A percentile compares a stretch with the other conserved stretches of the same genome.
Conservation (phyloP, 92 coral and sea anemone species). For the Epizoanthus scotinus region DNA sequence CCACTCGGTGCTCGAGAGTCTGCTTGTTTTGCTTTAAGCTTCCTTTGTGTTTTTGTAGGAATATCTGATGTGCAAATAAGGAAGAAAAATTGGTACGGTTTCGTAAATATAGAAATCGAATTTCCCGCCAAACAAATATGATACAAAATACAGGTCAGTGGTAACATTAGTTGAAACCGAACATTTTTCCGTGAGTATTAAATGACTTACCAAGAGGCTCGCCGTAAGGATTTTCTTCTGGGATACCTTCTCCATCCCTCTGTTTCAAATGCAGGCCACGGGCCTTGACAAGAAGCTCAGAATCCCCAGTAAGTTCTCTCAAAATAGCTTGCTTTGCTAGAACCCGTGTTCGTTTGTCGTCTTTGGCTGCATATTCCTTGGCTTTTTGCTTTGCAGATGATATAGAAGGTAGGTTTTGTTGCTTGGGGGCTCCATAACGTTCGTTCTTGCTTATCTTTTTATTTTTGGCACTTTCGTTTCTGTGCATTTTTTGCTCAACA, state of each 20-base stretch:
- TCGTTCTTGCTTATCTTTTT: constrained; percentile 51
- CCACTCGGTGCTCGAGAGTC: not conserved
- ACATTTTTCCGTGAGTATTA: not conserved
- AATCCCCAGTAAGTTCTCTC: constrained; percentile 57
- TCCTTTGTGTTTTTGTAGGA: constrained; percentile 2
- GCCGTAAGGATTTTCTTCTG: constrained; percentile 55
- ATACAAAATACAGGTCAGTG: not conserved
- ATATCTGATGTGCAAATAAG: not conserved
- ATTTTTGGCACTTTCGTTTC: constrained; percentile 4
- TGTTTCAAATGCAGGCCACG: constrained; percentile 52
- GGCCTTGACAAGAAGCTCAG: constrained; percentile 67
- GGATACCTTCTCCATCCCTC: constrained; percentile 33
- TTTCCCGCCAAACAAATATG: not conserved
- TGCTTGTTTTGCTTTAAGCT: not conserved
- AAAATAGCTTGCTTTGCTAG: constrained; percentile 85
- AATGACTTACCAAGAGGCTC: constrained; percentile 4
- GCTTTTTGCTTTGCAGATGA: constrained; percentile 70
- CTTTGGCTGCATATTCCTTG: constrained; percentile 65
- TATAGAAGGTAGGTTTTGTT: constrained; percentile 66
- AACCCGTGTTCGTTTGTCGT: constrained; percentile 77
- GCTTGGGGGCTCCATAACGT: constrained; percentile 64
- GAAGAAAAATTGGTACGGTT: not conserved
- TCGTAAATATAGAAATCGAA: not conserved
- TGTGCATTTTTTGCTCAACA: constrained; percentile 43
- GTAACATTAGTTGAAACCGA: not conserved